These are phyloP conservation scores for Pempheris klunzingeri DNA, from an alignment of 2,797 vertebrate species.

Conservation along the genomic window DNA sequence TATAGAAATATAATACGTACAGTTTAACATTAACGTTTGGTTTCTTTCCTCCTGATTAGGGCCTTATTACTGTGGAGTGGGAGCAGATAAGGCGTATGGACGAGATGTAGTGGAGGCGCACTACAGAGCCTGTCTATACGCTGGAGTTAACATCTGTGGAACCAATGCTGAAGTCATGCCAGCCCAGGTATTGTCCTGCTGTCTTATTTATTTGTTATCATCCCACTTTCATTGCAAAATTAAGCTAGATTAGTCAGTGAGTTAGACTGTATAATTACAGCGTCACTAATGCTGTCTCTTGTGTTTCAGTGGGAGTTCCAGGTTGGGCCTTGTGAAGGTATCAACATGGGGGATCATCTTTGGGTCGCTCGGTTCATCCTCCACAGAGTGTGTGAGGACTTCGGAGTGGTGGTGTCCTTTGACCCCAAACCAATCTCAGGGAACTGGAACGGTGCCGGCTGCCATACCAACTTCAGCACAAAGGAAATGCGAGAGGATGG, in stretches of 20 bases:
- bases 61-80: slow-evolving; percentile 96
- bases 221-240: background rate
- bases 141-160: slow-evolving; percentile 93
- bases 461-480: slow-evolving; percentile 98
- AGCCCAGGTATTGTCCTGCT: slow-evolving; percentile 89
- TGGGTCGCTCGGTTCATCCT: slow-evolving; percentile 96
- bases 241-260: fast-evolving
- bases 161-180: slow-evolving; percentile 98
- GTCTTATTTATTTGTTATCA: background rate
- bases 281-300: background rate
- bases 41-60: slow-evolving; percentile 79
- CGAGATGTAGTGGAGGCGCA: slow-evolving; percentile 95
- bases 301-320: slow-evolving; percentile 95
- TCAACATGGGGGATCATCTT: slow-evolving; percentile 95
- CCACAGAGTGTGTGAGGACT: slow-evolving; percentile 96
- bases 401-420: slow-evolving; percentile 93
- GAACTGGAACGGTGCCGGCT: slow-evolving; percentile 98
- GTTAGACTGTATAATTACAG: background rate
- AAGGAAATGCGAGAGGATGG: slow-evolving; percentile 93
- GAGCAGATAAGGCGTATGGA: slow-evolving; percentile 94
- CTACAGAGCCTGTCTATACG: slow-evolving; percentile 95
- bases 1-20: background rate
- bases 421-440: slow-evolving; percentile 98
- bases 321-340: slow-evolving; percentile 94
- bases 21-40: background rate